These are phyloP conservation scores for Cryptocephalus primarius DNA, from an alignment of 2,888 invertebrate species.

Conservation along the genomic window DNA sequence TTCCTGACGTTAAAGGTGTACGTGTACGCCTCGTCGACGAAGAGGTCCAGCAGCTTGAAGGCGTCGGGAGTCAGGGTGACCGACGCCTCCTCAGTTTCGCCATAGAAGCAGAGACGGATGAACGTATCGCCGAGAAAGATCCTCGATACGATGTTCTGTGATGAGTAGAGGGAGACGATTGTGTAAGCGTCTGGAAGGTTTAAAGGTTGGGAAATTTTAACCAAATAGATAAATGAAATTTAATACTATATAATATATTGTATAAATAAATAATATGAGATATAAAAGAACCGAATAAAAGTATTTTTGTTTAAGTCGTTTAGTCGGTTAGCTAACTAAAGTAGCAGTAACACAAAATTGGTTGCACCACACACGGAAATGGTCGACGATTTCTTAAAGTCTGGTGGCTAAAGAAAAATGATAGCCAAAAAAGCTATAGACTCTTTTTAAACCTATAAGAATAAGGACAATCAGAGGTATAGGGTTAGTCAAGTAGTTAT, in stretches of 20 bases:
- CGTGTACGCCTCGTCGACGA: slow-evolving; percentile 28
- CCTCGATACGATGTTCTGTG: slow-evolving; percentile 2
- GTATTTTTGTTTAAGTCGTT: too few relatives aligned
- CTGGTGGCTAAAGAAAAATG: too few relatives aligned
- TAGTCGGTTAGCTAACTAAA: too few relatives aligned
- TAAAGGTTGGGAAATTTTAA: background rate
- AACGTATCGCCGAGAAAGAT: background rate
- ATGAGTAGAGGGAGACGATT: slow-evolving; percentile 4
- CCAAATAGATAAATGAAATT: background rate
- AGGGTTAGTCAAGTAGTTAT: too few relatives aligned
- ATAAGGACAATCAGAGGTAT: too few relatives aligned
- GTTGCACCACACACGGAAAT: too few relatives aligned
- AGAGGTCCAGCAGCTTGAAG: slow-evolving; percentile 39
- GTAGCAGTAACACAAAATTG: too few relatives aligned
- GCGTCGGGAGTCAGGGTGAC: slow-evolving; percentile 40
- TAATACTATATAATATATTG: background rate
- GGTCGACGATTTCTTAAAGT: too few relatives aligned
- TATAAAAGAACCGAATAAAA: too few relatives aligned
- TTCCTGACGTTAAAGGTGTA: slow-evolving; percentile 19
- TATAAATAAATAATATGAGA: too few relatives aligned
- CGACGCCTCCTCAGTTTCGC: slow-evolving; percentile 41
- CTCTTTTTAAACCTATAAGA: too few relatives aligned
- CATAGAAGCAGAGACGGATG: slow-evolving; percentile 43
- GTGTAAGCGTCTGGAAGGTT: slow-evolving; percentile 5
- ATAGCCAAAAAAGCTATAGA: too few relatives aligned